These are phyloP conservation scores for Clarias batrachus DNA, from an alignment of 2,113 vertebrate species.

Conservation along the genomic window DNA sequence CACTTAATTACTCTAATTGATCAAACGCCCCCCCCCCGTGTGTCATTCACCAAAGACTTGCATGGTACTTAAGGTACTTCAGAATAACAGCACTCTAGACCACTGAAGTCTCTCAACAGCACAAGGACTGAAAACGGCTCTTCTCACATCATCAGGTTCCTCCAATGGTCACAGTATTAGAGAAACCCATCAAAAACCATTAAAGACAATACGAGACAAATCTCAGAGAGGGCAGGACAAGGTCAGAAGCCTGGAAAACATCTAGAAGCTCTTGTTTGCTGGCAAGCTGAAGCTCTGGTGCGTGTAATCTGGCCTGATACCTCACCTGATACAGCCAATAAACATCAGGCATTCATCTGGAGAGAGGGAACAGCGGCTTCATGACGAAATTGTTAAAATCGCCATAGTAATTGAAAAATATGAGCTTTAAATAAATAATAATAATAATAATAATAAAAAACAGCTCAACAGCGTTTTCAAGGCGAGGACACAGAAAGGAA, in stretches of 20 bases:
- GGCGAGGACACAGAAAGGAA: too few species aligned
- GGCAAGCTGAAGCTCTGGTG: constrained; percentile 39
- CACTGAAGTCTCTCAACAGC: neutral
- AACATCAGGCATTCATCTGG: too few species aligned
- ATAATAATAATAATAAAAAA: too few species aligned
- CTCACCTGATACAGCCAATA: constrained; percentile 10
- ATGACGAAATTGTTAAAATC: too few species aligned
- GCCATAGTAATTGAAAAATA: too few species aligned
- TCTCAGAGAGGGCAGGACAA: neutral
- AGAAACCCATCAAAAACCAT: too few species aligned
- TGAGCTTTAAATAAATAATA: too few species aligned
- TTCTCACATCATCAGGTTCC: neutral
- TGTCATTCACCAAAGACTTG: neutral
- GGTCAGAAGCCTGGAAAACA: neutral
- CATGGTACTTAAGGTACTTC: neutral
- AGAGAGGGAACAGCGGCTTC: too few species aligned
- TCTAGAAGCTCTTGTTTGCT: constrained; percentile 9
- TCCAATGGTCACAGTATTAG: too few species aligned
- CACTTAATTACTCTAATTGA: neutral
- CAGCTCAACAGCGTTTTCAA: too few species aligned
- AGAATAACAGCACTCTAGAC: neutral
- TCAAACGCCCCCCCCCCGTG: neutral
- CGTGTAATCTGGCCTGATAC: constrained; percentile 8
- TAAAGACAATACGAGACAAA: too few species aligned
- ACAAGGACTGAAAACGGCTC: neutral